These are phyloP conservation scores for Drosophila tripunctata DNA, from an alignment of 2,888 invertebrate genomes.

Conservation along the genomic window DNA sequence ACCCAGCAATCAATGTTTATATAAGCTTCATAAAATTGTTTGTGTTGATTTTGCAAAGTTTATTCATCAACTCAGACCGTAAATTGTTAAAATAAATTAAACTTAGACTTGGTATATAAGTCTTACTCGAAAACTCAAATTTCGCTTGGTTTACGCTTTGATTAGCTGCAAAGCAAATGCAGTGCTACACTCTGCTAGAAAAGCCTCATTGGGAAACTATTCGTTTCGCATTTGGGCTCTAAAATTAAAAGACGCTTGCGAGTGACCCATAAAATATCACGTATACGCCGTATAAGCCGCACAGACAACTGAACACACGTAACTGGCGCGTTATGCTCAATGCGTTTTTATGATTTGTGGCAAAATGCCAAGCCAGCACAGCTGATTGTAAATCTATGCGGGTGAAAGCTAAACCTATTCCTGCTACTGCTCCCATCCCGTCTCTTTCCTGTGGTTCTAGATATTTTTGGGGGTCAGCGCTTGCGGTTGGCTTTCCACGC, in stretches of 20 bases:
- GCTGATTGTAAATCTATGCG: slow-evolving; percentile 76
- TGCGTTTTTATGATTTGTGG: slow-evolving; percentile 78
- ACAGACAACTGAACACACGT: slow-evolving; percentile 22
- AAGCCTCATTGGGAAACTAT: slow-evolving; percentile 18
- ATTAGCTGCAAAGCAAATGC: slow-evolving; percentile 60
- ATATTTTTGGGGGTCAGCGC: slow-evolving; percentile 33
- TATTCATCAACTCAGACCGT: neutral
- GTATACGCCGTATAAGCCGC: slow-evolving; percentile 51
- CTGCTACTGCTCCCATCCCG: neutral
- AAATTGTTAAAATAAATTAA: no score
- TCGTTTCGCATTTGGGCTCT: slow-evolving; percentile 33
- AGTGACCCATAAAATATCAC: slow-evolving; percentile 78
- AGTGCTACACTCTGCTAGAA: slow-evolving; percentile 42
- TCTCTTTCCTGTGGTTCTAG: slow-evolving; percentile 48
- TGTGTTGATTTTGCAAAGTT: neutral
- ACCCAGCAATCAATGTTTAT: neutral
- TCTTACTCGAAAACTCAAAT: no score
- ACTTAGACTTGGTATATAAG: no score
- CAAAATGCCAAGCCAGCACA: slow-evolving; percentile 50
- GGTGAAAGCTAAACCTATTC: slow-evolving; percentile 26
- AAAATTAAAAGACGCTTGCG: slow-evolving; percentile 45
- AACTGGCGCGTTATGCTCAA: slow-evolving; percentile 42
- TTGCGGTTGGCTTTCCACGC: slow-evolving; percentile 31
- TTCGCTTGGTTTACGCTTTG: slow-evolving; percentile 30
- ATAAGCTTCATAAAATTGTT: neutral